Evolutionary conservation across 2,888 invertebrate genomes (phyloP), one percentile per base, ranked within the genome.

Genomic region (Synanthedon vespiformis): DNA sequence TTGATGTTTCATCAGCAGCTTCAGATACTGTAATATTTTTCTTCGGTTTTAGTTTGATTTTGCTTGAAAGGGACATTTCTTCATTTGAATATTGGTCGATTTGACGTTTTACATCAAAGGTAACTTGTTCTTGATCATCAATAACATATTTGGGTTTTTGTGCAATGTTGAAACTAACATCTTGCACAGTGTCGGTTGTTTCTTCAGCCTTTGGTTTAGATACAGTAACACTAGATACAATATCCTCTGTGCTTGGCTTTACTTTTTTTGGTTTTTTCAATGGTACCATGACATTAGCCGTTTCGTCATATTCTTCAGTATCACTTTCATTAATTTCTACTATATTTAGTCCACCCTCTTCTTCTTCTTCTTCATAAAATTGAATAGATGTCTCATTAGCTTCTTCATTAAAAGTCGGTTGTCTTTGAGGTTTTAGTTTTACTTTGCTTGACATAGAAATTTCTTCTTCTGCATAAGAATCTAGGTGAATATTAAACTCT

Each of bases 381-480:
- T 91, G 89, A 47, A 95, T 92, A 1, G 92, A 92, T 56, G 93
- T 90, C 85, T 94, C 94, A 53, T 92, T 92, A 14, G 92, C 89
- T 79, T 93, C 94, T 80, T 95, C 95, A 11, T 89, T 90, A 72
- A 92, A 94, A 1, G 94, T 93, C 54, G 91, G 90, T 52, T 92
- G 92, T 58, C 91, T 91, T 53, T 89, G 91, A 65, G 93, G 93
- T 72, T 93, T 94, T 6, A 95, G 67, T 77, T 93, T 93, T 0
- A 95, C 92, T 77, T 94, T 95, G 54, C 94, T 93, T 3, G 93
- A 92, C 92, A 95, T 93, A 8, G 94, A 94, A 61, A 95, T 93
- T 80, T 95, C 94, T 86, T 95, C 95, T 80, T 95, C 95, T 44
- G 94, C 94, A 71, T 95, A 95, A 0, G 94, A 93, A 77, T 95